Percentiles rank a stretch among this genome's conserved stretches.
Conservation (phyloP, 2,888 invertebrate genomes). For the Slavum lentiscoides region DNA sequence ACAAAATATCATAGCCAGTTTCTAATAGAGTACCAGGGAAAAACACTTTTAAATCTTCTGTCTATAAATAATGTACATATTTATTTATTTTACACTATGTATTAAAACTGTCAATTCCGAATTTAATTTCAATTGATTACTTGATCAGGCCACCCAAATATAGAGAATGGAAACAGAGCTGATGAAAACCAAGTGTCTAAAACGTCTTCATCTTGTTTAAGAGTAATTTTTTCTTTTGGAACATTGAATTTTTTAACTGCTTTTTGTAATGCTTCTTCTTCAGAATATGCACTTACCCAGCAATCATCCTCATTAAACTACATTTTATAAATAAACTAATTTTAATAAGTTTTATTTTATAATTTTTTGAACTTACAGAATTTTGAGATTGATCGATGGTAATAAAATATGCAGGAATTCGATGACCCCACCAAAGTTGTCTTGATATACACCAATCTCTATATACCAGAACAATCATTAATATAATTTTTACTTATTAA, state of each 20-base stretch:
- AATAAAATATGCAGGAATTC: conserved; percentile 91
- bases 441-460: conserved; percentile 98
- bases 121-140: conserved; percentile 58
- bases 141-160: conserved; percentile 95
- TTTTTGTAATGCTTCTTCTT: conserved; percentile 77
- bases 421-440: conserved; percentile 99
- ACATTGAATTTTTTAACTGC: conserved; percentile 74
- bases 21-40: conserved; percentile 92
- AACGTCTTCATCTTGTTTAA: conserved; percentile 90
- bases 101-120: neutral
- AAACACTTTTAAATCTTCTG: conserved; percentile 73
- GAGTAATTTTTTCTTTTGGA: conserved; percentile 63
- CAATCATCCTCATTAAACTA: conserved; percentile 61
- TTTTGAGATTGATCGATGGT: conserved; percentile 61
- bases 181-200: conserved; percentile 99
- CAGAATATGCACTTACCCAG: conserved; percentile 66
- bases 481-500: conserved; percentile 24
- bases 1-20: conserved; percentile 96
- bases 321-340: conserved; percentile 1
- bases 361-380: conserved; percentile 58
- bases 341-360: neutral
- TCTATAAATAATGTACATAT: conserved; percentile 60
- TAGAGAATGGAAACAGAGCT: conserved; percentile 92
- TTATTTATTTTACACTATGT: neutral
- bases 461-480: conserved; percentile 54